These are phyloP conservation scores for Ceratitis capitata DNA, from an alignment of 1,140 invertebrate genomes.

Conservation along the genomic window DNA sequence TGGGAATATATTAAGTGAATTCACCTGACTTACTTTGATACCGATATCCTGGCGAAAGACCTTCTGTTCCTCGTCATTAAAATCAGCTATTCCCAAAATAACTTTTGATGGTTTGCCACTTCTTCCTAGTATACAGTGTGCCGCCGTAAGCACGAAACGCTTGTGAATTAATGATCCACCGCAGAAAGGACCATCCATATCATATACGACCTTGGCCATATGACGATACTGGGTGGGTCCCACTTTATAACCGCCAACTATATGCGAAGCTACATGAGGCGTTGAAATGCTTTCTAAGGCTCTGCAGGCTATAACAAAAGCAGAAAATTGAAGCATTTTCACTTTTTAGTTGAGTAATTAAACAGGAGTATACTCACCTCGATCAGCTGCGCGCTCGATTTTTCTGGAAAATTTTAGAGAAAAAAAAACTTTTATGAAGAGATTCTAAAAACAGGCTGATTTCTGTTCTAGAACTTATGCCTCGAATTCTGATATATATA, in stretches of 20 bases:
- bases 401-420: no score
- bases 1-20: no score
- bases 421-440: no score
- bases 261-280: slow-evolving; percentile 42
- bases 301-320: no score
- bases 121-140: slow-evolving; percentile 75
- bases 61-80: neutral
- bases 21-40: neutral
- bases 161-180: slow-evolving; percentile 66
- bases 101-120: slow-evolving; percentile 45
- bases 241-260: slow-evolving; percentile 51
- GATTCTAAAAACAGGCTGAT: no score
- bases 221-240: slow-evolving; percentile 54
- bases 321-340: no score
- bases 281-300: no score
- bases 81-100: slow-evolving; percentile 52
- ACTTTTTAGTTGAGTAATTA: no score
- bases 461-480: no score
- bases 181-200: slow-evolving; percentile 60
- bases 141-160: slow-evolving; percentile 72
- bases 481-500: no score
- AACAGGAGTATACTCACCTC: no score
- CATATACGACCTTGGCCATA: slow-evolving; percentile 55
- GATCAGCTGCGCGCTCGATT: no score
- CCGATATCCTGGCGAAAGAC: neutral